phyloP scores from a whole-genome alignment of 2,797 vertebrate genomes.

The Hippopotamyrus pictus region DNA sequence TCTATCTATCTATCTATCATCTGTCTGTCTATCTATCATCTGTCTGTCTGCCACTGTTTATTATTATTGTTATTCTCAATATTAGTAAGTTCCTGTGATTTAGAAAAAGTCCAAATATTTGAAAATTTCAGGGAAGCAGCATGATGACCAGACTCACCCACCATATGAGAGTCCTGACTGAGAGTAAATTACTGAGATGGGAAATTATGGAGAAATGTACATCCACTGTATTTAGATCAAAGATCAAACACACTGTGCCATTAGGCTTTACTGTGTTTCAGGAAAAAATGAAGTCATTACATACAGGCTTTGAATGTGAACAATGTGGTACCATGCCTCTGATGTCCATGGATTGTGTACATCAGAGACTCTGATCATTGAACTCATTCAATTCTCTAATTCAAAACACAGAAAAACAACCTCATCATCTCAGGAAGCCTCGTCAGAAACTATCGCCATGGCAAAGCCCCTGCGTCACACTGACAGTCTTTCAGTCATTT shows the following conservation, averaged over 20 bases:
- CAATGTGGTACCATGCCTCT: neutral
- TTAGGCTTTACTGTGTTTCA: neutral
- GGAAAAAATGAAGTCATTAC: neutral
- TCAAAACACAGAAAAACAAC: neutral
- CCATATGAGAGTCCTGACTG: neutral
- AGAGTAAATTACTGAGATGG: no score
- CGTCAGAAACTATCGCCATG: neutral
- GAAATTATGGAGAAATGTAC: neutral
- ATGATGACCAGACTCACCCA: neutral
- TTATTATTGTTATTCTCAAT: neutral
- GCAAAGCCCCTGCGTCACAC: neutral
- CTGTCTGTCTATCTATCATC: neutral
- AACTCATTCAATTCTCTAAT: neutral
- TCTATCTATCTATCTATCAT: neutral
- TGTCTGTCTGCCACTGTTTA: neutral
- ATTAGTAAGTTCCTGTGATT: neutral
- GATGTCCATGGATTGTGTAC: neutral
- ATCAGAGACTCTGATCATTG: neutral
- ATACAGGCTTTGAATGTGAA: neutral
- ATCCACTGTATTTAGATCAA: constrained; percentile 1
- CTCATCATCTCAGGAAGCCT: neutral
- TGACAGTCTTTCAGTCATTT: neutral
- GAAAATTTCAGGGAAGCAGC: neutral
- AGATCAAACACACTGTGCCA: neutral
- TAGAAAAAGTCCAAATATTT: neutral